Evolutionary conservation across 2,888 invertebrate species (phyloP), one percentile per base, ranked within the genome.

Genomic region (Nebria brevicollis): DNA sequence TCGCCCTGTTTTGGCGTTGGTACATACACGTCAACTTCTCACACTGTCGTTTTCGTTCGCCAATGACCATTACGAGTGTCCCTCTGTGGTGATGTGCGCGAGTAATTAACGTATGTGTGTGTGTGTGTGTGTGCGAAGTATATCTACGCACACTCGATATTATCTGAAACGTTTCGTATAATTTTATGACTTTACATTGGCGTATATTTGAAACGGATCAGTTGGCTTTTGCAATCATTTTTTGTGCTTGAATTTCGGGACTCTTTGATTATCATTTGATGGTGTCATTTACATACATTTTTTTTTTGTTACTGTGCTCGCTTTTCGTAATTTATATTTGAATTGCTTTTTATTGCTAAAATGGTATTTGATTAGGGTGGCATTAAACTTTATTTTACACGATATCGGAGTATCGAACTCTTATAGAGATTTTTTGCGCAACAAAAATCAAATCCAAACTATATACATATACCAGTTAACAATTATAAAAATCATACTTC

Each of bases 171-270:
- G 75, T 80, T 80, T 75, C 80, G 80, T 80, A 80, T 80, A 80
- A 80, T 80, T 80, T 80, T 80, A 80, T 80, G 75, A 74, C 80
- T 75, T 68, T 80, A 68, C 80, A 80, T 80, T 72, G 78, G 68
- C 73, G 78, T n/a, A 70, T 78, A 73, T 78, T 78, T 15, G 80
- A 80, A 80, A 80, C 66, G 80, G 72, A 75, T 64, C 75, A 41
- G 15, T 15, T 65, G 41, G 73, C 4, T 25, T 65, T 66, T 64
- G 72, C 68, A 75, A 72, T 64, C 64, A 75, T 75, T 80, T 75
- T 80, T 72, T 68, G 73, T 78, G 41, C 43, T 78, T 78, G 73
- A 26, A 72, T 26, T 72, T 64, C 54, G 43, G 20, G 64, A 75
- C 80, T 70, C 72, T 80, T 80, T 75, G 80, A 80, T 80, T 79